Percentiles rank a stretch among this genome's conserved stretches.
phyloP scores from a whole-genome alignment of 2,888 invertebrate species.

The Malacosoma neustria region DNA sequence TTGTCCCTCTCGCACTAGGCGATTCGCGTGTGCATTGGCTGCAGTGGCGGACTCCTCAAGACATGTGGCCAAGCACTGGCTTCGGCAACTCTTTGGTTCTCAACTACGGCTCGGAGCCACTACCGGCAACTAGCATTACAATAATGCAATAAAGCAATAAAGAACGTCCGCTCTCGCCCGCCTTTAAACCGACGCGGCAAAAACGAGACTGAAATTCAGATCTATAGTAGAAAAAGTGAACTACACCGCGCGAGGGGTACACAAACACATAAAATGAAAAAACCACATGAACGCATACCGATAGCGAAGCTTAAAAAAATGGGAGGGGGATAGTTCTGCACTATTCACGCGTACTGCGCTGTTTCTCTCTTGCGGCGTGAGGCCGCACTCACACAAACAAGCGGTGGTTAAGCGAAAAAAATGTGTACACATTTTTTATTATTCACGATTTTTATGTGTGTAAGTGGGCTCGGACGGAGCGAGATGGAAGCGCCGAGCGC shows the following conservation, averaged over 20 bases:
- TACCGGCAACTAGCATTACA: constrained; percentile 52
- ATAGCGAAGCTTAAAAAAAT: constrained; percentile 68
- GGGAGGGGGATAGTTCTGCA: constrained; percentile 55
- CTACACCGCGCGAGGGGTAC: constrained; percentile 74
- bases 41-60: constrained; percentile 41
- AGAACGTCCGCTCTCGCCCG: constrained; percentile 64
- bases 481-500: constrained; percentile 35
- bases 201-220: constrained; percentile 76
- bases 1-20: constrained; percentile 52
- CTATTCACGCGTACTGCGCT: constrained; percentile 34
- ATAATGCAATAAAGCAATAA: constrained; percentile 66
- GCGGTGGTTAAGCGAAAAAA: constrained; percentile 71
- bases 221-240: constrained; percentile 77
- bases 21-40: constrained; percentile 59
- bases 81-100: constrained; percentile 26
- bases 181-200: constrained; percentile 74
- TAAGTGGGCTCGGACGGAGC: constrained; percentile 67
- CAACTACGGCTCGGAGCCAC: constrained; percentile 35
- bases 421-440: constrained; percentile 76
- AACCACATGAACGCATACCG: constrained; percentile 67
- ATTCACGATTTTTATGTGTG: constrained; percentile 75
- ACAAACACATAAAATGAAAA: constrained; percentile 75
- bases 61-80: constrained; percentile 49
- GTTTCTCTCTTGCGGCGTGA: constrained; percentile 57
- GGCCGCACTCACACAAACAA: constrained; percentile 59